Evolutionary conservation across 37 sponge, comb jelly and placozoan genomes (phyloP).

Genomic region (Hormiphora californensis): DNA sequence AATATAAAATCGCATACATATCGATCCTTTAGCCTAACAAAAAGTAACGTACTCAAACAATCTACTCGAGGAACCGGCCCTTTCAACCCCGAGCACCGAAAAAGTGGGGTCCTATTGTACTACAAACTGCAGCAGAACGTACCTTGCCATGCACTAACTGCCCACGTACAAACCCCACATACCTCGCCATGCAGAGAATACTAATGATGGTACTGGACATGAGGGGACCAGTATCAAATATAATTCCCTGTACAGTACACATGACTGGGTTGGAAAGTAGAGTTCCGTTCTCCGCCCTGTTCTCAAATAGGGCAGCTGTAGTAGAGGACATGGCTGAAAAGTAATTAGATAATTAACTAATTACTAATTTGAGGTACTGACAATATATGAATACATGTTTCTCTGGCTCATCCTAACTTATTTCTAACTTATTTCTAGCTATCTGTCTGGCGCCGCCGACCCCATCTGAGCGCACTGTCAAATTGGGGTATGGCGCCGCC

Average conservation of each 20-base stretch:
- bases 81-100: too few relatives aligned
- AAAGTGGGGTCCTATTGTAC: too few relatives aligned
- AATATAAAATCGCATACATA: too few relatives aligned
- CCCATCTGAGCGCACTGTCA: not conserved
- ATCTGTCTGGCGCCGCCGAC: not conserved
- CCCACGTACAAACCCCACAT: not conserved
- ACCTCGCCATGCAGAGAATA: slow-evolving; percentile 45
- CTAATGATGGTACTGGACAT: slow-evolving; percentile 30
- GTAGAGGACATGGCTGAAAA: not conserved
- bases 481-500: not conserved
- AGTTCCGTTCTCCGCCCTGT: not conserved
- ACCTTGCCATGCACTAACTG: too few relatives aligned
- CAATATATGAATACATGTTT: not conserved
- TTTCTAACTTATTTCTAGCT: not conserved
- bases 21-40: too few relatives aligned
- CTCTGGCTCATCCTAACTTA: not conserved
- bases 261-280: not conserved
- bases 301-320: not conserved
- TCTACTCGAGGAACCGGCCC: too few relatives aligned
- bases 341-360: not conserved
- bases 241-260: slow-evolving; percentile 25
- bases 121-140: too few relatives aligned
- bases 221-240: not conserved
- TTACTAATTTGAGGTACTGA: not conserved
- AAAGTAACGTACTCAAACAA: too few relatives aligned